Evolutionary conservation across 2,888 invertebrate species (phyloP).

Genomic region (Cynaeus angustus): DNA sequence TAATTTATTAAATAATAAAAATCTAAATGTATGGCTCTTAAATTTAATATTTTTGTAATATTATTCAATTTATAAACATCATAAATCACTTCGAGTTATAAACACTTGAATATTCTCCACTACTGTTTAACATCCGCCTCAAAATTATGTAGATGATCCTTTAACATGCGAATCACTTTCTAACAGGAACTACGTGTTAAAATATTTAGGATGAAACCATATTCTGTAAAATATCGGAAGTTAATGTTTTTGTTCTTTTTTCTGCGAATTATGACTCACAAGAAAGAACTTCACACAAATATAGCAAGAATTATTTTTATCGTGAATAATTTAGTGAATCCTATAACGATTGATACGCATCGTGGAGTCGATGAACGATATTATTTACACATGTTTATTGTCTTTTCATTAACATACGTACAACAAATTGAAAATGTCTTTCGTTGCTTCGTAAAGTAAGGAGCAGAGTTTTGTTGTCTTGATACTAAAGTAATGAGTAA

Average conservation of each 20-base stretch:
- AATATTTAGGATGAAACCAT: no score
- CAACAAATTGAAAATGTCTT: not conserved
- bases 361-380: constrained; percentile 9
- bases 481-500: not conserved
- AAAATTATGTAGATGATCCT: no score
- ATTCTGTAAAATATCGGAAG: no score
- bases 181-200: no score
- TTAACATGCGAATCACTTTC: no score
- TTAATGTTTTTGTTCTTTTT: no score
- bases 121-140: no score
- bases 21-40: not conserved
- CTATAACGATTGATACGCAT: not conserved
- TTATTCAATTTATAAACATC: constrained; percentile 8
- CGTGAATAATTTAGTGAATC: not conserved
- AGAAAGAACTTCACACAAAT: not conserved
- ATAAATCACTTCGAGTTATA: constrained; percentile 18
- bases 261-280: not conserved
- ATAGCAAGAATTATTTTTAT: not conserved
- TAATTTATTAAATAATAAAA: constrained; percentile 27
- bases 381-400: constrained; percentile 5
- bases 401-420: not conserved
- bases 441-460: not conserved
- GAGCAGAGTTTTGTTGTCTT: not conserved
- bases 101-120: not conserved
- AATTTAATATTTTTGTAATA: not conserved